A percentile compares a stretch with the other conserved stretches of the same genome.
phyloP scores from a whole-genome alignment of 2,113 vertebrate genomes.

The Aythya baeri region DNA sequence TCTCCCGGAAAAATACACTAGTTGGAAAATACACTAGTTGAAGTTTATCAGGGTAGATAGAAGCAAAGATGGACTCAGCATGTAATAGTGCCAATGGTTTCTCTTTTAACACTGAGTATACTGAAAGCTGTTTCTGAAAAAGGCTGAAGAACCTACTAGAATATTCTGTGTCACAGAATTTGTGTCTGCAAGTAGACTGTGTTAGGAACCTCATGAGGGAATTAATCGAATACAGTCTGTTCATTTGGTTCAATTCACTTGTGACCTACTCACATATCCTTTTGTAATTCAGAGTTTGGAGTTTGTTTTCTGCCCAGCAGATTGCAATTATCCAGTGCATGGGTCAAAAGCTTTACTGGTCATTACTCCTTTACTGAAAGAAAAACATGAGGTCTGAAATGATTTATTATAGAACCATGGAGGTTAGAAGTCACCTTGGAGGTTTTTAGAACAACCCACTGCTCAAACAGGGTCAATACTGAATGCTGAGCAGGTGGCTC shows the following conservation, averaged over 20 bases:
- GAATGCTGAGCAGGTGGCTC: background rate
- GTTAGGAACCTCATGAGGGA: background rate
- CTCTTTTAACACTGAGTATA: background rate
- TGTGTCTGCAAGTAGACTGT: background rate
- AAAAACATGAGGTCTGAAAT: background rate
- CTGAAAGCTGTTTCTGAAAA: background rate
- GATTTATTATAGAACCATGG: background rate
- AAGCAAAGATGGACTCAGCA: background rate
- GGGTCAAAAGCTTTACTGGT: background rate
- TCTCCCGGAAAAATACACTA: background rate
- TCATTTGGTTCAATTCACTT: background rate
- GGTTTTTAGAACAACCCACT: background rate
- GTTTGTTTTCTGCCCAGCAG: background rate
- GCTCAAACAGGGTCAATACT: background rate
- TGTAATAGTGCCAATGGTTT: background rate
- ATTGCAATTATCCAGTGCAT: background rate
- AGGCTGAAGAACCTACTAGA: background rate
- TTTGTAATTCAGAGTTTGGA: background rate
- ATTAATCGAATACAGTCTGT: background rate
- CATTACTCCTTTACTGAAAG: background rate
- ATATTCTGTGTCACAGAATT: background rate
- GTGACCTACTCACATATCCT: background rate
- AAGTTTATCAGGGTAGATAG: background rate
- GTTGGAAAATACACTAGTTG: background rate
- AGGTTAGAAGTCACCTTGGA: background rate